Percentiles rank a stretch among this genome's conserved stretches.
phyloP scores from a whole-genome alignment of 2,888 invertebrate species.

The Lepidocyrtinus sp. region DNA sequence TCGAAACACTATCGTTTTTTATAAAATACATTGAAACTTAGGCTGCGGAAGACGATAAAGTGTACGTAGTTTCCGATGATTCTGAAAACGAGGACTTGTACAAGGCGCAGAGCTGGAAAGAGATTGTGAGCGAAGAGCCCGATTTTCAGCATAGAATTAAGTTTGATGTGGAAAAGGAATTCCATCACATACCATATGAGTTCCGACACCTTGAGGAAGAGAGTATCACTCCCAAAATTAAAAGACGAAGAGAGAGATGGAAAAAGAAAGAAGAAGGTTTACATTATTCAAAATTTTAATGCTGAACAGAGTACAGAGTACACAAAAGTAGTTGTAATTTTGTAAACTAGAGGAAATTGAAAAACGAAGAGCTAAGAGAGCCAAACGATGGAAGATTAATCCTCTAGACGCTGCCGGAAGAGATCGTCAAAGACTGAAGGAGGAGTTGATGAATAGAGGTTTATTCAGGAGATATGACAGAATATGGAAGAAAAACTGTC shows the following conservation, averaged over 20 bases:
- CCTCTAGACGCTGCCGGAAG: constrained; percentile 11
- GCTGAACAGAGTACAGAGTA: not conserved
- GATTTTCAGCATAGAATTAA: constrained; percentile 26
- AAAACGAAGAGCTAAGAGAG: constrained; percentile 13
- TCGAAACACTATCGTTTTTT: not conserved
- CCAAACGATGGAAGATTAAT: constrained; percentile 36
- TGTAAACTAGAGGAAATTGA: not conserved
- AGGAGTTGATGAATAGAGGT: constrained; percentile 29
- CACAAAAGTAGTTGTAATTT: not conserved
- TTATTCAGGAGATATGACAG: constrained; percentile 47
- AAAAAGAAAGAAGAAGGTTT: constrained; percentile 22
- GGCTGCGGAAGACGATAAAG: constrained; percentile 38
- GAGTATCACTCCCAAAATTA: constrained; percentile 29
- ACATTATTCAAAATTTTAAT: constrained; percentile 8
- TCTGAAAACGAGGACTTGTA: constrained; percentile 35
- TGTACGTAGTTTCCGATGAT: constrained; percentile 9
- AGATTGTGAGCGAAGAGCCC: constrained; percentile 41
- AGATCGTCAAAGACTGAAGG: not conserved
- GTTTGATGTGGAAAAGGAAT: constrained; percentile 26
- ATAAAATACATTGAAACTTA: not conserved
- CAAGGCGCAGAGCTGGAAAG: constrained; percentile 47
- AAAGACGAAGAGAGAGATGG: constrained; percentile 6
- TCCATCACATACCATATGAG: not conserved
- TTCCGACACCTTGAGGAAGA: constrained; percentile 22
- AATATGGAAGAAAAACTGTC: constrained; percentile 60